Conservation (phyloP, 2,888 invertebrate species). For the Proisotoma minuta region DNA sequence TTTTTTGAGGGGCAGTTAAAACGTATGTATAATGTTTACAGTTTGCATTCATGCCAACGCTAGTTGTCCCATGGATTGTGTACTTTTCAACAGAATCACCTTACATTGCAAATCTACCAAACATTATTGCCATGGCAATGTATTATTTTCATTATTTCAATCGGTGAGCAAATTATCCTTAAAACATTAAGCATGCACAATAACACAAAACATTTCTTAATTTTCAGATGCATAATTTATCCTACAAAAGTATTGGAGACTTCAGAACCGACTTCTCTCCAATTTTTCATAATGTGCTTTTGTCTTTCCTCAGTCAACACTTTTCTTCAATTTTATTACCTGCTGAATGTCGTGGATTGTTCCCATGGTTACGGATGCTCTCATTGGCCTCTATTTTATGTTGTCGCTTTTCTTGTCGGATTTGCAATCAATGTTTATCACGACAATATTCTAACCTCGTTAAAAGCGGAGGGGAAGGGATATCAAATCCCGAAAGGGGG, state of each 20-base stretch:
- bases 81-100: neutral
- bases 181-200: no score
- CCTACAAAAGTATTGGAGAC: neutral
- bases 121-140: neutral
- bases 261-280: neutral
- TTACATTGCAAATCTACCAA: neutral
- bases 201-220: no score
- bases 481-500: neutral
- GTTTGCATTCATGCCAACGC: neutral
- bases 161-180: no score
- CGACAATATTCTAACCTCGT: neutral
- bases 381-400: no score
- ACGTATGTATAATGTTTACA: no score
- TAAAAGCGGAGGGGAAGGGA: neutral
- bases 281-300: neutral
- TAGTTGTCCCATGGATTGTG: neutral
- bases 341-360: no score
- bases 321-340: neutral
- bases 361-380: no score
- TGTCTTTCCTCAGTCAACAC: neutral
- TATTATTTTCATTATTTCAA: conserved; percentile 1
- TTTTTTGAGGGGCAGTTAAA: no score
- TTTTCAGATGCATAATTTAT: no score
- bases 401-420: neutral
- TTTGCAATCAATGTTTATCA: neutral